Percentiles rank a stretch among this genome's conserved stretches.
These are phyloP conservation scores for Hydrocynus forskahlii DNA, from an alignment of 2,797 vertebrate species.

Conservation along the genomic window DNA sequence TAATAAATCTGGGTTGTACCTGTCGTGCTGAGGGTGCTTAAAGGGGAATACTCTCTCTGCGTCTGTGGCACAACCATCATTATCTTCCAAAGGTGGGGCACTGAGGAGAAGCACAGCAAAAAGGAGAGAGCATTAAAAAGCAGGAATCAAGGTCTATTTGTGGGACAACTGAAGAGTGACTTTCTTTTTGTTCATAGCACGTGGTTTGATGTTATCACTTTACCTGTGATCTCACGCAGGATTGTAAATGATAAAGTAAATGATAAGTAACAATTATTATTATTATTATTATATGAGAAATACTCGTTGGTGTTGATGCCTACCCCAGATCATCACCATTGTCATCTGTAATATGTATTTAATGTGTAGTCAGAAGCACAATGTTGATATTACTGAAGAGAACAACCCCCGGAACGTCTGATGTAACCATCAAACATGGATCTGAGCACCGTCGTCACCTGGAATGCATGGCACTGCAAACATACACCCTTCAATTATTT, in stretches of 20 bases:
- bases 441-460: conserved; percentile 48
- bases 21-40: conserved; percentile 13
- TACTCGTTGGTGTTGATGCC: too few species aligned
- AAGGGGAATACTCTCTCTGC: conserved; percentile 18
- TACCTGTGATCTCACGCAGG: neutral
- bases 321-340: neutral
- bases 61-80: conserved; percentile 3
- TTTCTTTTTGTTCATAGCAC: neutral
- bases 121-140: neutral
- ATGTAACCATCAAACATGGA: conserved; percentile 48
- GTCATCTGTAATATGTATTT: neutral
- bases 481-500: conserved; percentile 78
- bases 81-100: conserved; percentile 17
- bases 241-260: neutral
- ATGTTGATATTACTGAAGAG: conserved; percentile 27
- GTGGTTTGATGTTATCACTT: neutral
- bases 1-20: conserved; percentile 25
- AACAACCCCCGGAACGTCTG: conserved; percentile 25
- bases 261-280: neutral
- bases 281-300: neutral
- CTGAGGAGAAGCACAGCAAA: neutral
- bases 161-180: neutral
- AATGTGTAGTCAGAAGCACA: conserved; percentile 16
- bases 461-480: conserved; percentile 50
- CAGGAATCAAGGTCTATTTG: conserved; percentile 2